Evolutionary conservation across 2,113 vertebrate species (phyloP), one percentile per base, ranked within the genome.

Genomic region (Microtus richardsoni): DNA sequence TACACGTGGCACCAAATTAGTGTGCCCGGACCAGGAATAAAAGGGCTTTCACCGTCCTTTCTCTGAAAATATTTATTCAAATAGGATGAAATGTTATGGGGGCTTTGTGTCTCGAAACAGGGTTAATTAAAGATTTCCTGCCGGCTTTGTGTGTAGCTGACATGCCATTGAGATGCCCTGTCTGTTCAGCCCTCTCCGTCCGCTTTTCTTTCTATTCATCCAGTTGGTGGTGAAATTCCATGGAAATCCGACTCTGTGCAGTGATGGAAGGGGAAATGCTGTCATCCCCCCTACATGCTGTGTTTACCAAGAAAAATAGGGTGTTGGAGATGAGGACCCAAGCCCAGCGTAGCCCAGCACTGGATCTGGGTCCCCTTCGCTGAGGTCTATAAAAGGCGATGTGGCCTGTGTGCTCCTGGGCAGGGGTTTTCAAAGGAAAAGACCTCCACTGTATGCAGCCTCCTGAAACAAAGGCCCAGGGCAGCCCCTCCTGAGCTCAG

Each of bases 51-150:
- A 7, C 14, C 0, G 84, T 7, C 12, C 36, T 44, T 47, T 41
- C 88, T 95, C 30, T 49, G 94, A 83, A 94, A 92, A 71, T 39
- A 49, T 4, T 33, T 64, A 24, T 87, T 70, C 47, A 70, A 13
- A 64, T 33, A 36, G 73, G 89, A 73, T 52, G 36, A 58, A 36
- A 19, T 28, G 88, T 28, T 36, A 16, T 5, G 22, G 2, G 0
- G 11, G 89, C 58, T 93, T 71, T 62, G 87, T 49, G 41, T 28
- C 71, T 58, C 39, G n/a, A 24, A 41, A 8, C 22, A 7, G 64
- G 58, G 84, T 64, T 62, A 26, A 82, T 26, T 26, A 54, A 47
- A 77, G 78, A 24, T 60, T 60, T 77, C 93, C 92, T n/a, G 82
- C 30, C 84, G 44, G 82, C 86, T 85, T 26, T 71, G 86, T 36